phyloP scores from a whole-genome alignment of 2,113 vertebrate species.

The Elaphurus davidianus region DNA sequence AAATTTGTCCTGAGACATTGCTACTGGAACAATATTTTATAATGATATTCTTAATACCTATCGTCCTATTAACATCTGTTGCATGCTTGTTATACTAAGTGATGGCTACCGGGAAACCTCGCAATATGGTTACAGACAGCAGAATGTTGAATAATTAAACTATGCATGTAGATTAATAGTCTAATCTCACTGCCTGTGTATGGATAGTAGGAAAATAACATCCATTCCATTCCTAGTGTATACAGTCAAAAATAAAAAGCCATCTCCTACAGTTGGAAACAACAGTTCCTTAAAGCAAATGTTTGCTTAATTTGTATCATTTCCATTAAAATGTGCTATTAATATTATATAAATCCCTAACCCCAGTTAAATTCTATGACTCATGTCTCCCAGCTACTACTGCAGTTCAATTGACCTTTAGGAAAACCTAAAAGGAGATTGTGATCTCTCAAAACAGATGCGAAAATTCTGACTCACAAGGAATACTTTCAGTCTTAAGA shows the following conservation, averaged over 20 bases:
- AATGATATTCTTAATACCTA: slow-evolving; percentile 92
- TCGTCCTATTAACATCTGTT: slow-evolving; percentile 79
- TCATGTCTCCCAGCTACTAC: slow-evolving; percentile 63
- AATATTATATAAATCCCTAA: slow-evolving; percentile 67
- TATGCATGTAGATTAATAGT: slow-evolving; percentile 81
- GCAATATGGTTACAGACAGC: slow-evolving; percentile 54
- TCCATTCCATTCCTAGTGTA: slow-evolving; percentile 74
- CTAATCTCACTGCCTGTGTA: slow-evolving; percentile 90
- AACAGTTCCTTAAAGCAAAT: slow-evolving; percentile 59
- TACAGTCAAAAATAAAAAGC: slow-evolving; percentile 74
- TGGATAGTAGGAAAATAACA: slow-evolving; percentile 84
- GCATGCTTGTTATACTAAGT: slow-evolving; percentile 81
- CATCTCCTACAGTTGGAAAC: slow-evolving; percentile 75
- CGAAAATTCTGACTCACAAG: slow-evolving; percentile 62
- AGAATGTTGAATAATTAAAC: slow-evolving; percentile 64
- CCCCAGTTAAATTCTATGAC: slow-evolving; percentile 56
- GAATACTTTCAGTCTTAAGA: slow-evolving; percentile 61
- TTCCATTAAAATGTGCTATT: slow-evolving; percentile 32
- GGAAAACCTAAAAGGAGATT: slow-evolving; percentile 42
- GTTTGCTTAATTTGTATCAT: slow-evolving; percentile 53
- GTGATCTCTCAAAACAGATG: slow-evolving; percentile 63
- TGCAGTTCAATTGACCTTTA: slow-evolving; percentile 54
- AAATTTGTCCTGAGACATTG: slow-evolving; percentile 93
- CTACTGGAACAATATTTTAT: slow-evolving; percentile 94
- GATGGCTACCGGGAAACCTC: slow-evolving; percentile 60